These are phyloP conservation scores for Megaleporinus macrocephalus DNA, from an alignment of 2,113 vertebrate species.

Conservation along the genomic window DNA sequence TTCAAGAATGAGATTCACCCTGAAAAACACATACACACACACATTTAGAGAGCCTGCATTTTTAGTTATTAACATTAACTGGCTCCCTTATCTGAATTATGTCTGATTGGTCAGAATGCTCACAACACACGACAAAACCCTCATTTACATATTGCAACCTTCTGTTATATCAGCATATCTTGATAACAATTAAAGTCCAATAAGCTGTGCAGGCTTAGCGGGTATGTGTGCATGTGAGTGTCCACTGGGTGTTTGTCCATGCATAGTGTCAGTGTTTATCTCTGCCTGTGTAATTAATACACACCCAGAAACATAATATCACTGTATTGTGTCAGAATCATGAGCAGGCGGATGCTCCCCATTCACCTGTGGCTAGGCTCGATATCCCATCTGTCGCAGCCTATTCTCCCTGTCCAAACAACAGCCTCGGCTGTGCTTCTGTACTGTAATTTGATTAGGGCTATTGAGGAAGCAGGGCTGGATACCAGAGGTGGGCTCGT, in stretches of 20 bases:
- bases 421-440: conserved; percentile 49
- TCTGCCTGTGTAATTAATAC: conserved; percentile 65
- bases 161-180: no score
- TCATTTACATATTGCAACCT: no score
- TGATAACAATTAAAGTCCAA: no score
- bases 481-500: conserved; percentile 16
- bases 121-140: no score
- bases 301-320: conserved; percentile 49
- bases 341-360: conserved; percentile 57
- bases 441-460: conserved; percentile 63
- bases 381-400: conserved; percentile 68
- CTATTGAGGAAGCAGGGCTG: conserved; percentile 35
- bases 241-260: background rate
- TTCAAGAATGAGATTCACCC: no score
- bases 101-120: no score
- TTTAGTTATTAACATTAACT: no score
- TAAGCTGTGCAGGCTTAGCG: no score
- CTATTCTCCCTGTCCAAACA: conserved; percentile 42
- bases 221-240: no score
- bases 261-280: conserved; percentile 12
- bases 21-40: no score
- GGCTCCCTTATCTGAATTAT: no score
- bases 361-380: conserved; percentile 64
- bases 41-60: no score
- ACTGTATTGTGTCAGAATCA: conserved; percentile 61